These are phyloP conservation scores for Spinus pinus DNA, from an alignment of 2,797 vertebrate genomes.

Conservation along the genomic window DNA sequence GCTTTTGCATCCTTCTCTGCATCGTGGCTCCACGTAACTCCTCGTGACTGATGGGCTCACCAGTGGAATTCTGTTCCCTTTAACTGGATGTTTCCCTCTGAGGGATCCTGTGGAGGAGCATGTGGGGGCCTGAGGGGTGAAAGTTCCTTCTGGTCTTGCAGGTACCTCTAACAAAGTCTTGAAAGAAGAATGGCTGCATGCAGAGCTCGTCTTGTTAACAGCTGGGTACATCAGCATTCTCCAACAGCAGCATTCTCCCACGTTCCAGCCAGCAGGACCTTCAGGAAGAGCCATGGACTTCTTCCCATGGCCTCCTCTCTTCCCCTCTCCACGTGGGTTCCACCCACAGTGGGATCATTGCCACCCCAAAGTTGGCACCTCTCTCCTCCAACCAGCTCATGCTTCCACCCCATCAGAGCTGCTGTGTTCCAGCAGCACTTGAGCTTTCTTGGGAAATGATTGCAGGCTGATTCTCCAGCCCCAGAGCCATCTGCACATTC, in stretches of 20 bases:
- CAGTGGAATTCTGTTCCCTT: neutral
- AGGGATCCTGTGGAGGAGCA: neutral
- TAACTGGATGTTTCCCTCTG: neutral
- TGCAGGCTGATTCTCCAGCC: neutral
- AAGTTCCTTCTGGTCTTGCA: neutral
- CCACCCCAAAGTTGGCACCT: neutral
- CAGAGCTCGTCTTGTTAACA: neutral
- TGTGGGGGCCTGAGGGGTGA: neutral
- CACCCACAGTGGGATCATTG: neutral
- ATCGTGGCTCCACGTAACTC: slow-evolving; percentile 40
- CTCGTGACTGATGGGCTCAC: neutral
- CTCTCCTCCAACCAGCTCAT: neutral
- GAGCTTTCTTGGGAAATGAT: slow-evolving; percentile 35
- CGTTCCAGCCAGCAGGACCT: neutral
- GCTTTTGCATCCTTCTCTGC: slow-evolving; percentile 63
- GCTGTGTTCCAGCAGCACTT: neutral
- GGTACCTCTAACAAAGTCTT: neutral
- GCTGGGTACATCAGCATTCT: neutral
- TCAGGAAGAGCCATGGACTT: neutral
- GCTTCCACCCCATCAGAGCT: neutral
- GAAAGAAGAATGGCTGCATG: neutral
- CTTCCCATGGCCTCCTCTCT: neutral
- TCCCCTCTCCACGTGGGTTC: neutral
- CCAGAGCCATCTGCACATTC: neutral
- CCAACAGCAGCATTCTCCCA: neutral